Evolutionary conservation across 2,797 vertebrate species (phyloP).

Genomic region (Parauchenoglanis ngamensis): DNA sequence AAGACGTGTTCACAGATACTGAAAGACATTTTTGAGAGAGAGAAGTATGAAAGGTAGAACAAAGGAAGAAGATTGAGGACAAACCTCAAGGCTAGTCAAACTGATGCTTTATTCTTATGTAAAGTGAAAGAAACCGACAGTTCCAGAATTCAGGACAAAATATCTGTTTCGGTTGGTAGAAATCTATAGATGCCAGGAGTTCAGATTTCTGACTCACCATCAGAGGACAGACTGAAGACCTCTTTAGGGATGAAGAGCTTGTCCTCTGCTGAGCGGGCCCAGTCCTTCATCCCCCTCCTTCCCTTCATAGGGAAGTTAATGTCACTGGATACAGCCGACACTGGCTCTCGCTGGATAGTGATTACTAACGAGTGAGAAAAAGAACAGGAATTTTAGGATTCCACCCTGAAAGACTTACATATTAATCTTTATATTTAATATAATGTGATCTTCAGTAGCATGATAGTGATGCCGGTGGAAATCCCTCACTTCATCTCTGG

Average conservation of each 20-base stretch:
- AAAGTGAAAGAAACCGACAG: neutral
- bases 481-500: neutral
- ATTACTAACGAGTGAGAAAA: constrained; percentile 78
- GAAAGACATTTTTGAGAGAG: neutral
- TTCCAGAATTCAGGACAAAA: neutral
- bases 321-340: constrained; percentile 95
- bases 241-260: constrained; percentile 97
- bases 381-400: neutral
- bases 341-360: constrained; percentile 93
- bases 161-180: neutral
- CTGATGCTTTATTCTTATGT: neutral
- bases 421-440: neutral
- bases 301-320: constrained; percentile 98
- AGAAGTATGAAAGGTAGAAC: neutral
- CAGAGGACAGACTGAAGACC: constrained; percentile 86
- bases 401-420: neutral
- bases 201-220: constrained; percentile 72
- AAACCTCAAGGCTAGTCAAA: neutral
- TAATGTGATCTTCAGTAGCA: neutral
- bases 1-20: neutral
- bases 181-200: neutral
- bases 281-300: constrained; percentile 96
- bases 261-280: constrained; percentile 94
- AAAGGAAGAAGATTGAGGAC: neutral
- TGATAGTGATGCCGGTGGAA: neutral